Percentiles rank a stretch among this genome's conserved stretches.
Conservation (phyloP, 2,113 vertebrate species). For the Chrysemys picta region DNA sequence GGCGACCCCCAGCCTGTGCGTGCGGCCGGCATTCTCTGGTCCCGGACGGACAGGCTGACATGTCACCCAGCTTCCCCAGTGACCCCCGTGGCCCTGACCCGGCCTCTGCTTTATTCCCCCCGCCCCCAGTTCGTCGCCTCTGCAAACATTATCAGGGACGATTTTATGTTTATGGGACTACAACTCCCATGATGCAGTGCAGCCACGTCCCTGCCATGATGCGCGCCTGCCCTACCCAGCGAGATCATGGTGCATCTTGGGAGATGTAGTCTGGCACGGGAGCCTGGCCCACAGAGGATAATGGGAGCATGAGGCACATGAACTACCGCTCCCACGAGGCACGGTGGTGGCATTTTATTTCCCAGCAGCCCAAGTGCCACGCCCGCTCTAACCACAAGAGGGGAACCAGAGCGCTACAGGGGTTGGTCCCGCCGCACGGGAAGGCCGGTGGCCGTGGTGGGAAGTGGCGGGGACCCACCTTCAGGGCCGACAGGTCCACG, state of each 20-base stretch:
- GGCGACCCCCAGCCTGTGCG: no score
- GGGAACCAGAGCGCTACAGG: neutral
- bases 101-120: neutral
- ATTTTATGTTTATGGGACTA: neutral
- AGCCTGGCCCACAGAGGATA: neutral
- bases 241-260: neutral
- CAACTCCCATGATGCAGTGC: neutral
- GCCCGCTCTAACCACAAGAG: neutral
- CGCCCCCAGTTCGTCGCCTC: fast-evolving
- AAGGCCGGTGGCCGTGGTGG: neutral
- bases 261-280: neutral
- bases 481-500: constrained; percentile 59
- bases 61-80: neutral
- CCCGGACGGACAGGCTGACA: no score
- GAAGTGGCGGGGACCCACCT: constrained; percentile 64
- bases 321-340: neutral
- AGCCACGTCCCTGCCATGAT: neutral
- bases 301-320: neutral
- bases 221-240: neutral
- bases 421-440: neutral
- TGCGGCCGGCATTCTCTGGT: neutral
- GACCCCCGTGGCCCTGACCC: neutral
- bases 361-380: neutral
- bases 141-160: neutral
- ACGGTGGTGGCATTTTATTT: neutral